Percentiles rank a stretch among this genome's conserved stretches.
Conservation (phyloP, 1,140 invertebrate genomes). For the Polyergus mexicanus region DNA sequence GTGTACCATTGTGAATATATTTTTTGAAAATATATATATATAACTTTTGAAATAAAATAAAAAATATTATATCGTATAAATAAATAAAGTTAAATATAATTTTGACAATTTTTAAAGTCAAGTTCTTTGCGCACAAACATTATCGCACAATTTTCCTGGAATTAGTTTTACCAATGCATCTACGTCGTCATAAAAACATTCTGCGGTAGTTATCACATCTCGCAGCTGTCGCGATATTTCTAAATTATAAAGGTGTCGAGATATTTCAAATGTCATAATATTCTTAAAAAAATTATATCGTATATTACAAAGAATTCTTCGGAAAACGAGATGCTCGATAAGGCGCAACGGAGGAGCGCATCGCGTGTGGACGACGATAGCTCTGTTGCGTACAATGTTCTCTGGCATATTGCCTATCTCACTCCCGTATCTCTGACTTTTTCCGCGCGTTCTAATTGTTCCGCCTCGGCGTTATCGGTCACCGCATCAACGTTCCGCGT, state of each 20-base stretch:
- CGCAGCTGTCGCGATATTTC: no score
- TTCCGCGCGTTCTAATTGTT: constrained; percentile 58
- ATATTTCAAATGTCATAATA: not conserved
- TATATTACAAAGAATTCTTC: not conserved
- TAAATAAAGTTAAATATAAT: no score
- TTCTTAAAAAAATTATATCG: not conserved
- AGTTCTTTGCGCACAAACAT: no score
- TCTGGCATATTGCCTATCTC: constrained; percentile 41
- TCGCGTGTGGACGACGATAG: constrained; percentile 39
- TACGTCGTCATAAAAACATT: no score
- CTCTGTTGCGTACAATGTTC: constrained; percentile 23
- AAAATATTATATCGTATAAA: no score
- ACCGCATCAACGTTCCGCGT: constrained; percentile 26
- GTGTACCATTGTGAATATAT: no score
- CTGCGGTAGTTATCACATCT: no score
- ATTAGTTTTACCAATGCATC: no score
- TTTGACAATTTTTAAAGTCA: no score
- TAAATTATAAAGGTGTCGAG: not conserved
- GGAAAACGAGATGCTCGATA: constrained; percentile 15
- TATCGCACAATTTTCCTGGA: no score
- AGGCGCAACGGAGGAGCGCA: constrained; percentile 6
- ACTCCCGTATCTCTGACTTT: constrained; percentile 39
- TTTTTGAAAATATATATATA: no score
- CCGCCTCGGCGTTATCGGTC: constrained; percentile 41
- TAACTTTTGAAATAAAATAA: no score